Percentiles rank a stretch among this genome's conserved stretches.
phyloP scores from a whole-genome alignment of 2,888 invertebrate genomes.

The Crossocerus cetratus region DNA sequence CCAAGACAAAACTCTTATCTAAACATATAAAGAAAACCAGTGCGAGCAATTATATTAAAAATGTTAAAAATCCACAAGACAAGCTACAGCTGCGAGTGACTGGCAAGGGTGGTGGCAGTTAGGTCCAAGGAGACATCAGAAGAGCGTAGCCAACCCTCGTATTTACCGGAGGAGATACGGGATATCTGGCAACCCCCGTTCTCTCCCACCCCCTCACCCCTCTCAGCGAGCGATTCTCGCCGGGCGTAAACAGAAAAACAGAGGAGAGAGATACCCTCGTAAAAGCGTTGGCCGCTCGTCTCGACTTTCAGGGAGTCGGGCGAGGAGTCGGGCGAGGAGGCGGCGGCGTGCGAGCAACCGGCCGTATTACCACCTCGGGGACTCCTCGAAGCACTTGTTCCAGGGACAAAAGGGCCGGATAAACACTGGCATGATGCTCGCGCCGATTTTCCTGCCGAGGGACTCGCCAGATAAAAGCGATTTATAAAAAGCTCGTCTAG shows the following conservation, averaged over 20 bases:
- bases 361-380: constrained; percentile 27
- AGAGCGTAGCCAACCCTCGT: constrained; percentile 59
- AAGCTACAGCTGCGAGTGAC: background rate
- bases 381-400: constrained; percentile 25
- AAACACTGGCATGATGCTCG: constrained; percentile 38
- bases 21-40: no score
- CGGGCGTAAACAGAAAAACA: constrained; percentile 59
- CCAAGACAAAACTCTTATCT: no score
- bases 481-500: constrained; percentile 33
- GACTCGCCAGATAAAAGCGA: constrained; percentile 47
- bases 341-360: constrained; percentile 19
- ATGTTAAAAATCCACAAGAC: no score
- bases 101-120: background rate
- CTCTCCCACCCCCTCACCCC: background rate
- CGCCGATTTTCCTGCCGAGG: constrained; percentile 23
- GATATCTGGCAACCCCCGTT: constrained; percentile 43
- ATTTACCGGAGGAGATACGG: constrained; percentile 64
- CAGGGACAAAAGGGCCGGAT: constrained; percentile 44
- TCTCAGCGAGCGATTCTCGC: constrained; percentile 33
- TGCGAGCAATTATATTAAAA: no score
- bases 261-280: constrained; percentile 38
- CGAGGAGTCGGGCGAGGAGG: constrained; percentile 30
- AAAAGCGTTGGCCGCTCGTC: constrained; percentile 46
- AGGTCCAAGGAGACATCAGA: constrained; percentile 1
- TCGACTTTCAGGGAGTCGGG: constrained; percentile 20